These are phyloP conservation scores for Apodemia duryi DNA, from an alignment of 2,888 invertebrate species.

Conservation along the genomic window DNA sequence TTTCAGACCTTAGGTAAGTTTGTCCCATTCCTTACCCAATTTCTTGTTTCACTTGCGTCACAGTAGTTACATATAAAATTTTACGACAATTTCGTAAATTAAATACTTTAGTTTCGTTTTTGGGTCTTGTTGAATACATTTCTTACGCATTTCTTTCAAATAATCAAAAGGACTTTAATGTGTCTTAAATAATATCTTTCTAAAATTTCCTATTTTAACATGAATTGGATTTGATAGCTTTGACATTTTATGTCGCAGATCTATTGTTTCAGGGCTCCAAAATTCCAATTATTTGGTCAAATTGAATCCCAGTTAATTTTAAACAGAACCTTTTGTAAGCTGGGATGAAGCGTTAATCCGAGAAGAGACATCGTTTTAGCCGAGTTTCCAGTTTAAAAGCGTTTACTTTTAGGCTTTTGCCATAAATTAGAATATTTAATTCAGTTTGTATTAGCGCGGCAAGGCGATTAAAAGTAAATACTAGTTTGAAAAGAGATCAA, in stretches of 20 bases:
- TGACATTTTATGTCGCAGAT: background rate
- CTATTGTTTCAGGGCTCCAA: conserved; percentile 25
- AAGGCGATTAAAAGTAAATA: conserved; percentile 5
- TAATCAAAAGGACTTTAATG: too few relatives aligned
- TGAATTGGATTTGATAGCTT: background rate
- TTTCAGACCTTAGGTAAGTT: too few relatives aligned
- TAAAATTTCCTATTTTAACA: too few relatives aligned
- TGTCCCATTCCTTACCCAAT: too few relatives aligned
- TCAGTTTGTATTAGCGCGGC: background rate
- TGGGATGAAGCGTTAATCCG: conserved; percentile 17
- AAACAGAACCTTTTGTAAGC: conserved; percentile 22
- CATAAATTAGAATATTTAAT: conserved; percentile 10
- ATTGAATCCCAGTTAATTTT: conserved; percentile 28
- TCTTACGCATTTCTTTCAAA: too few relatives aligned
- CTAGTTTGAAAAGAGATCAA: too few relatives aligned
- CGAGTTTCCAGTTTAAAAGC: conserved; percentile 14
- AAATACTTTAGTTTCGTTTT: too few relatives aligned
- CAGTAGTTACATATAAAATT: too few relatives aligned
- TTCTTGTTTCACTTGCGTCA: too few relatives aligned
- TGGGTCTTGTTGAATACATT: too few relatives aligned
- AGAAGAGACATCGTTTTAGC: conserved; percentile 9
- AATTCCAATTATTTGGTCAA: conserved; percentile 30
- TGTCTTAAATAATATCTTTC: too few relatives aligned
- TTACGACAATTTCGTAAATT: too few relatives aligned
- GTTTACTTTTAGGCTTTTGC: conserved; percentile 12